A percentile compares a stretch with the other conserved stretches of the same genome.
Evolutionary conservation across 1,140 invertebrate species (phyloP).

Genomic region (Diuraphis noxia): DNA sequence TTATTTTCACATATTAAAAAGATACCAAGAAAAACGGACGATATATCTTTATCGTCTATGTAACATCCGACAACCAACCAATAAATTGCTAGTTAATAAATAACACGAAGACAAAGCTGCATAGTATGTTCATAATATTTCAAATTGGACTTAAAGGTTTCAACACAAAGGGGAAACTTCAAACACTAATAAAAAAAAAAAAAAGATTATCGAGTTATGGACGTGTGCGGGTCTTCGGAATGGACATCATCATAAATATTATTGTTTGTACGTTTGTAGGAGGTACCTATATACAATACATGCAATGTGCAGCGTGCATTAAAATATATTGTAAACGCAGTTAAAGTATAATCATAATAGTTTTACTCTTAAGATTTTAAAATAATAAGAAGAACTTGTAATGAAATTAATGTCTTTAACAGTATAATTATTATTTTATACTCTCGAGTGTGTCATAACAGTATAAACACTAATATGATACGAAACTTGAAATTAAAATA

Average conservation of each 20-base stretch:
- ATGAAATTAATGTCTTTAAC: not conserved
- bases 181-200: not conserved
- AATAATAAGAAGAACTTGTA: not conserved
- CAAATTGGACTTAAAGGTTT: not conserved
- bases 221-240: not conserved
- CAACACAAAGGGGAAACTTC: not conserved
- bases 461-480: not conserved
- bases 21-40: not conserved
- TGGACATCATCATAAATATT: not conserved
- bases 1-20: conserved; percentile 8
- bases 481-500: not conserved
- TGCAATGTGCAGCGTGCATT: not conserved
- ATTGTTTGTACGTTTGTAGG: not conserved
- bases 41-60: conserved; percentile 1
- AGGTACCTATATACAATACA: too few relatives aligned
- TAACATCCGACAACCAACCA: not conserved
- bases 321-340: not conserved
- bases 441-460: not conserved
- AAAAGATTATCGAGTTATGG: not conserved
- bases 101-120: not conserved
- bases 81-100: not conserved
- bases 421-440: not conserved
- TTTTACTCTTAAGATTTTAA: not conserved
- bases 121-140: not conserved
- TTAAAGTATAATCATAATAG: not conserved